phyloP scores from a whole-genome alignment of 2,888 invertebrate species.

The Cephonodes hylas region DNA sequence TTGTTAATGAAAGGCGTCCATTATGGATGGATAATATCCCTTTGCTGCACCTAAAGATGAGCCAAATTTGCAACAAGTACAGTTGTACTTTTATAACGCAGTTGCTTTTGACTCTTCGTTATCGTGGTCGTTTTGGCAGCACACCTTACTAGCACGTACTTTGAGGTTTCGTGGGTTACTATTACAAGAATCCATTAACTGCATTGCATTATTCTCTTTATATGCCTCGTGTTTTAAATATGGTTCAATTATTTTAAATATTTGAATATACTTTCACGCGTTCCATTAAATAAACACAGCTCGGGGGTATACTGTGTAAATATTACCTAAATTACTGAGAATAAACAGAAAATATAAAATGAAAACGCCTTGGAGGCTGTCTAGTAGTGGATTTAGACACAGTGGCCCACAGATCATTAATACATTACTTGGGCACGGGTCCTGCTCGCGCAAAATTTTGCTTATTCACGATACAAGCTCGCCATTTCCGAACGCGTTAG shows the following conservation, averaged over 20 bases:
- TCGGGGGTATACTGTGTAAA: no score
- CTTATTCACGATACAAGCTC: conserved; percentile 66
- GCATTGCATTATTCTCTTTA: no score
- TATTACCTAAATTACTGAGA: no score
- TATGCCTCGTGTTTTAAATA: no score
- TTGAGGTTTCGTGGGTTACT: no score
- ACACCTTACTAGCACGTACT: no score
- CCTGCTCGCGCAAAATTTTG: conserved; percentile 55
- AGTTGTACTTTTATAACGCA: no score
- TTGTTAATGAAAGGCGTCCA: no score
- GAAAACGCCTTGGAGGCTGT: neutral
- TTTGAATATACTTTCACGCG: no score
- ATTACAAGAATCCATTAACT: no score
- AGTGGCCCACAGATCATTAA: conserved; percentile 52
- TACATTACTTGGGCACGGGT: conserved; percentile 55
- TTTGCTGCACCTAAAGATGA: neutral
- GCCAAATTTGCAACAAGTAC: conserved; percentile 2
- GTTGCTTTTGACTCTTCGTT: neutral
- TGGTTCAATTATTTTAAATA: no score
- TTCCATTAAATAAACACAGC: no score
- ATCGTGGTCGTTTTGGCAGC: neutral
- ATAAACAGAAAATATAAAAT: neutral
- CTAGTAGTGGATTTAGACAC: neutral
- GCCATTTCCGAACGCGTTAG: conserved; percentile 58
- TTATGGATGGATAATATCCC: neutral